phyloP scores from a whole-genome alignment of 2,888 invertebrate genomes.

The Cephus spinipes region DNA sequence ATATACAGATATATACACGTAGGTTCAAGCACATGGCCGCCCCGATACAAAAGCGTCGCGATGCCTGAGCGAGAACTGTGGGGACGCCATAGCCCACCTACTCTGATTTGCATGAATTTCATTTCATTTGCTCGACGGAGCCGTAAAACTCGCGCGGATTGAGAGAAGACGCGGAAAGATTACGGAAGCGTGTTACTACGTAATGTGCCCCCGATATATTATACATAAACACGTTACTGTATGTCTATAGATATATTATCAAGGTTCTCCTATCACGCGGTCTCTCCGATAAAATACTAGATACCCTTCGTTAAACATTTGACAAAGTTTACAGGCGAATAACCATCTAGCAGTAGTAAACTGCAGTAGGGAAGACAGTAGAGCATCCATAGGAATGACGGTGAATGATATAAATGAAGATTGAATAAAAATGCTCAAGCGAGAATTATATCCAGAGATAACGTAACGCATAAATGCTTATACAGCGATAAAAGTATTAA shows the following conservation, averaged over 20 bases:
- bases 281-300: neutral
- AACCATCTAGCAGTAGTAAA: neutral
- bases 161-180: conserved; percentile 23
- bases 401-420: neutral
- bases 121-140: conserved; percentile 55
- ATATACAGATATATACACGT: conserved; percentile 11
- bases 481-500: neutral
- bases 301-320: neutral
- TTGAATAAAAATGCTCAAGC: neutral
- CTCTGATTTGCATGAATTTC: conserved; percentile 60
- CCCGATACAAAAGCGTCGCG: conserved; percentile 54
- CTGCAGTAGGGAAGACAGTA: neutral
- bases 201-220: neutral
- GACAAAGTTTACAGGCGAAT: neutral
- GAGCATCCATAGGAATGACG: neutral
- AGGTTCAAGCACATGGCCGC: conserved; percentile 55
- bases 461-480: neutral
- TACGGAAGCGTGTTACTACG: conserved; percentile 2
- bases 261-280: neutral
- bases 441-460: neutral
- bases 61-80: conserved; percentile 17
- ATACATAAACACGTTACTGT: neutral
- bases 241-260: neutral
- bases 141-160: conserved; percentile 40
- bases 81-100: conserved; percentile 1